These are phyloP conservation scores for Thecophora atra DNA, from an alignment of 2,888 invertebrate species.

Conservation along the genomic window DNA sequence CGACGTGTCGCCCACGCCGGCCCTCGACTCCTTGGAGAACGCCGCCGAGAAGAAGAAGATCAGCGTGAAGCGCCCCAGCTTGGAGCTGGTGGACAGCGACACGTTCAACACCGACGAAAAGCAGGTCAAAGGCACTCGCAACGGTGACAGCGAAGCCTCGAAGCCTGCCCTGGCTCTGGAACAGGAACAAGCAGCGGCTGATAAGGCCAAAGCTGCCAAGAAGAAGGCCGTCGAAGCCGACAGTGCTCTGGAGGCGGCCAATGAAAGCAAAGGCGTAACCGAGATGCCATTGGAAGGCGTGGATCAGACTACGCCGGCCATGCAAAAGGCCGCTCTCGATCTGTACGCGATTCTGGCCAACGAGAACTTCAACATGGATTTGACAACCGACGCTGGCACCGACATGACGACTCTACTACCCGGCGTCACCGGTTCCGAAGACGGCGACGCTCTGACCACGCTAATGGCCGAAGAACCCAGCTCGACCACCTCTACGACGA, in stretches of 20 bases:
- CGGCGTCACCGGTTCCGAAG: constrained; percentile 61
- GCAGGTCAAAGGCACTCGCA: constrained; percentile 61
- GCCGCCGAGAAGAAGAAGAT: constrained; percentile 63
- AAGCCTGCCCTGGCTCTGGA: constrained; percentile 55
- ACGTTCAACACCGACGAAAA: constrained; percentile 77
- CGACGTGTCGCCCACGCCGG: constrained; percentile 68
- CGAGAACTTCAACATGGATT: constrained; percentile 71
- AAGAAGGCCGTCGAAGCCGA: constrained; percentile 44
- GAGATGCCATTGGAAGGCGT: constrained; percentile 47
- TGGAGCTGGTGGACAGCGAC: constrained; percentile 83
- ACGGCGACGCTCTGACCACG: constrained; percentile 58
- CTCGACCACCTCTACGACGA: constrained; percentile 68
- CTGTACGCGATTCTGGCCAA: constrained; percentile 81
- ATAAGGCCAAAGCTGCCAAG: constrained; percentile 47
- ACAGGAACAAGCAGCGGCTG: constrained; percentile 56
- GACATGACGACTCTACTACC: constrained; percentile 58
- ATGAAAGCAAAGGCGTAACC: constrained; percentile 24
- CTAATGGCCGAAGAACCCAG: constrained; percentile 67
- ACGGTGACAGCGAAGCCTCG: constrained; percentile 57
- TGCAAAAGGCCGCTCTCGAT: constrained; percentile 85
- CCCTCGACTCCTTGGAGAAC: constrained; percentile 72
- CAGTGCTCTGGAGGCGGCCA: constrained; percentile 40
- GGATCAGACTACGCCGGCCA: constrained; percentile 70
- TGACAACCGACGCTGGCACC: constrained; percentile 57
- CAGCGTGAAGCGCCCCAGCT: constrained; percentile 74